A percentile compares a stretch with the other conserved stretches of the same genome.
phyloP scores from a whole-genome alignment of 2,797 vertebrate genomes.

The Sus cebifrons region DNA sequence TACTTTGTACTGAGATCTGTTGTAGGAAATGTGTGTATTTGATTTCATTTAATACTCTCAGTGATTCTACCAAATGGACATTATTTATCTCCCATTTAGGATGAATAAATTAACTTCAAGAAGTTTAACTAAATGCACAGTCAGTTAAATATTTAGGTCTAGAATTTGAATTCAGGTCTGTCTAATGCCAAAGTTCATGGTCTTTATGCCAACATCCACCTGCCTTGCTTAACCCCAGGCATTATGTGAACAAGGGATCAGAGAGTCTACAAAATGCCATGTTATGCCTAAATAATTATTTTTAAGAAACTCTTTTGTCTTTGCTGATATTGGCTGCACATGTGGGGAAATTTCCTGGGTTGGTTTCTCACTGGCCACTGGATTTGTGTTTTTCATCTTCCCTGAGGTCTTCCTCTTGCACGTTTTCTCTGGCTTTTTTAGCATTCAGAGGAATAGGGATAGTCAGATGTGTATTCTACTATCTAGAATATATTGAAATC shows the following conservation, averaged over 20 bases:
- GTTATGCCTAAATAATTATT: neutral
- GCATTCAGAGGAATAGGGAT: neutral
- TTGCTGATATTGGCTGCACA: neutral
- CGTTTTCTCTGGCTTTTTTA: neutral
- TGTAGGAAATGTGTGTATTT: neutral
- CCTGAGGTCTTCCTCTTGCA: neutral
- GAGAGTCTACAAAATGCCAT: neutral
- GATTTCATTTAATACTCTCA: neutral
- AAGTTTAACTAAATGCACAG: neutral
- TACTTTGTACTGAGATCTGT: neutral
- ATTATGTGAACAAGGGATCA: neutral
- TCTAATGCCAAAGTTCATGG: neutral
- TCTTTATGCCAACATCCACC: neutral
- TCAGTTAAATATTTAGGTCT: neutral
- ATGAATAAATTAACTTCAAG: conserved; percentile 16
- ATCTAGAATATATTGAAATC: neutral
- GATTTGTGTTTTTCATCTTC: neutral
- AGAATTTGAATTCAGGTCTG: neutral
- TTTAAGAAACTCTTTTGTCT: neutral
- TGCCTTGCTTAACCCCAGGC: neutral
- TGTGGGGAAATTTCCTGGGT: neutral
- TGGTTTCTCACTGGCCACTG: neutral
- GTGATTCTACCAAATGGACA: neutral
- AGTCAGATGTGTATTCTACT: neutral
- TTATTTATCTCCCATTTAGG: neutral